Conservation (phyloP, 2,888 invertebrate species). For the Steromphala cineraria region DNA sequence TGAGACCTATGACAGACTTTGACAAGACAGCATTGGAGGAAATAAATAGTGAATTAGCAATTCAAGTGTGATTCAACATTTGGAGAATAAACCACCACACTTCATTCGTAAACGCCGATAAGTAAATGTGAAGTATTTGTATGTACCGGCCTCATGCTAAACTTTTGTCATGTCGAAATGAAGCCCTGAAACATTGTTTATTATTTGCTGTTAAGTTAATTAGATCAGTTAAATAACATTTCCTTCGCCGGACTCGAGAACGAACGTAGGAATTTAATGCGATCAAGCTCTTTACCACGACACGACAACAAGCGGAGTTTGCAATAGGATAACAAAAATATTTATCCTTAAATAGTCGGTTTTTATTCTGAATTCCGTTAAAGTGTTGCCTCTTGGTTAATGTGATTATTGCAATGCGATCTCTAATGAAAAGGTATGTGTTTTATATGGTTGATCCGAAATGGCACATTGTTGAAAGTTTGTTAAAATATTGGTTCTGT, state of each 20-base stretch:
- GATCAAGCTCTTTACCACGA: not conserved
- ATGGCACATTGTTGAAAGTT: not conserved
- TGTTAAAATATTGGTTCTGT: not conserved
- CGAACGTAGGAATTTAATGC: not conserved
- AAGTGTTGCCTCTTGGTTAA: not conserved
- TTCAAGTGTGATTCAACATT: conserved; percentile 23
- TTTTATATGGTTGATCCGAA: not conserved
- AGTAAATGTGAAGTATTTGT: not conserved
- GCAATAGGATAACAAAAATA: conserved; percentile 2
- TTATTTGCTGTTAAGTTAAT: not conserved
- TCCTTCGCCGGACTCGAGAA: not conserved
- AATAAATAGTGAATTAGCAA: conserved; percentile 16
- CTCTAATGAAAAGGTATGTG: not conserved
- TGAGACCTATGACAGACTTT: too few relatives aligned
- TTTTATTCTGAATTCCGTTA: conserved; percentile 4
- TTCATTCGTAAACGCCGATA: conserved; percentile 4
- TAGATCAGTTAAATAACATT: conserved; percentile 9
- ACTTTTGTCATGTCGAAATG: too few relatives aligned
- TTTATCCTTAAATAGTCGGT: conserved; percentile 1
- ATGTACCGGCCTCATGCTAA: not conserved
- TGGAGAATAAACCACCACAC: not conserved
- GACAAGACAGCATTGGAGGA: not conserved
- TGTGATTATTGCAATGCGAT: conserved; percentile 1
- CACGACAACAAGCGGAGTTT: not conserved
- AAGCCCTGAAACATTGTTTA: not conserved